Conservation (phyloP, 2,888 invertebrate species). For the Hydriomena furcata region DNA sequence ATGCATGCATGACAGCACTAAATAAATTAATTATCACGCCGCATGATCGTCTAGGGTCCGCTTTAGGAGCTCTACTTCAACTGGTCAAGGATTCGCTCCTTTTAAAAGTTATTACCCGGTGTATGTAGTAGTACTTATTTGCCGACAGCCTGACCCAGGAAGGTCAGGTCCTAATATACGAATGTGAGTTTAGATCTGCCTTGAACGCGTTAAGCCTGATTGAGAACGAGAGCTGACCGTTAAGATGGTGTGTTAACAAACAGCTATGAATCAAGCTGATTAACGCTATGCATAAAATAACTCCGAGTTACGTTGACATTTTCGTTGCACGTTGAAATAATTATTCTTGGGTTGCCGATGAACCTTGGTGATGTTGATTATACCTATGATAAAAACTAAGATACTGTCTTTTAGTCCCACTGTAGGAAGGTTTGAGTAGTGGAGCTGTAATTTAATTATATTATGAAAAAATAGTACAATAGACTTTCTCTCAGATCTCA, state of each 20-base stretch:
- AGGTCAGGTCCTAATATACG: constrained; percentile 23
- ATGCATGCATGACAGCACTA: no score
- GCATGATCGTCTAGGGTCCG: no score
- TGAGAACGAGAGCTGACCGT: constrained; percentile 17
- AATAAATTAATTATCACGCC: no score
- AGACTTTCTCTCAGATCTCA: no score
- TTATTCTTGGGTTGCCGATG: no score
- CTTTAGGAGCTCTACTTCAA: no score
- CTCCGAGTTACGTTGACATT: neutral
- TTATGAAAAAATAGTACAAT: no score
- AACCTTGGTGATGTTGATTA: no score
- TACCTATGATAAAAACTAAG: no score
- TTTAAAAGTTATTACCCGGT: constrained; percentile 39
- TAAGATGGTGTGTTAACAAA: constrained; percentile 21
- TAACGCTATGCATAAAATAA: neutral
- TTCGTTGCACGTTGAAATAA: neutral
- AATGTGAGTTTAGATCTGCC: constrained; percentile 29
- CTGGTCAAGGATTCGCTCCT: neutral
- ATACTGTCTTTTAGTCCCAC: no score
- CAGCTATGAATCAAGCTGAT: constrained; percentile 5
- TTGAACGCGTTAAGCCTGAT: constrained; percentile 29
- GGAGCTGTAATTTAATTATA: no score
- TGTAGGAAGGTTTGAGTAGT: no score
- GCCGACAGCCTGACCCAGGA: constrained; percentile 37
- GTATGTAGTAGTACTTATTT: constrained; percentile 44